phyloP scores from a whole-genome alignment of 2,888 invertebrate genomes.

The Emmelina monodactyla region DNA sequence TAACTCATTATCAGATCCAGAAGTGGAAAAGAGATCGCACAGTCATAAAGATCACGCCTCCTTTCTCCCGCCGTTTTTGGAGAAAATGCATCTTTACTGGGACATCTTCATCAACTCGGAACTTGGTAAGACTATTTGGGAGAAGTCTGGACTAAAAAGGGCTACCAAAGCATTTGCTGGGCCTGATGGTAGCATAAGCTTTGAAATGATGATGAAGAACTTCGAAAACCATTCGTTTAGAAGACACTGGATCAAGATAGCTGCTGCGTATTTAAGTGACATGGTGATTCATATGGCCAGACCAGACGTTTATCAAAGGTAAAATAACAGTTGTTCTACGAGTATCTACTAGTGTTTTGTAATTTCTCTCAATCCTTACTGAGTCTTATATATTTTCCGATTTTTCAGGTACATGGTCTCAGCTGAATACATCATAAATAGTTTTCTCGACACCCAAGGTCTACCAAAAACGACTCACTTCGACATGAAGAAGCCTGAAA shows the following conservation, averaged over 20 bases:
- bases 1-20: slow-evolving; percentile 67
- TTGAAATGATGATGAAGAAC: slow-evolving; percentile 76
- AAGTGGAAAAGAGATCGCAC: slow-evolving; percentile 66
- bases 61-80: slow-evolving; percentile 72
- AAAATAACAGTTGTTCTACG: slow-evolving; percentile 18
- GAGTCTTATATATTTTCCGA: not conserved
- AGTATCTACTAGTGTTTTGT: not conserved
- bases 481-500: slow-evolving; percentile 72
- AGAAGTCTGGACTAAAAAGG: slow-evolving; percentile 75
- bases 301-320: slow-evolving; percentile 78
- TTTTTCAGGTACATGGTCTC: slow-evolving; percentile 71
- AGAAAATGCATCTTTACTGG: slow-evolving; percentile 75
- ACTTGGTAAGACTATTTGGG: slow-evolving; percentile 75
- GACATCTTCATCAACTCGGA: slow-evolving; percentile 82
- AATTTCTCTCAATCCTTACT: not conserved
- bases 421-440: slow-evolving; percentile 75
- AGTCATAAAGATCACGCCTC: slow-evolving; percentile 75
- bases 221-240: slow-evolving; percentile 83
- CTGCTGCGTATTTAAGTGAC: slow-evolving; percentile 77
- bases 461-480: slow-evolving; percentile 76
- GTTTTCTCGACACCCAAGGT: slow-evolving; percentile 78
- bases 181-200: slow-evolving; percentile 73
- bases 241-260: slow-evolving; percentile 79
- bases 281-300: slow-evolving; percentile 78
- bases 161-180: slow-evolving; percentile 74